Base-by-base conservation (phyloP, 2,797 vertebrate genomes). In the Hylomyscus alleni region DNA sequence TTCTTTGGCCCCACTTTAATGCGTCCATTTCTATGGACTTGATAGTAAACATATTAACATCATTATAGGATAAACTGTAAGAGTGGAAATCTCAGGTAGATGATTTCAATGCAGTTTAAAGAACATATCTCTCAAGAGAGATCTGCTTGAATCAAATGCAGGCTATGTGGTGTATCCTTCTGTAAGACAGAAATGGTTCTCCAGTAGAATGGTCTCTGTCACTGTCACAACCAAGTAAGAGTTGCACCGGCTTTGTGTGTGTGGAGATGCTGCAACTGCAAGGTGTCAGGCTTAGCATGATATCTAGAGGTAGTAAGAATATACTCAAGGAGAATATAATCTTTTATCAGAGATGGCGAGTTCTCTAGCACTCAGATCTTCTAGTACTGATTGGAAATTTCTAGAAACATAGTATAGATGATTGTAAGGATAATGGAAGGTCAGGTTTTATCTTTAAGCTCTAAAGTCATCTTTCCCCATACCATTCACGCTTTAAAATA, bases 81-180 rank as follows among this genome's bases (percentile, higher is more conserved):
- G n/a, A 88, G 31, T 37, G 34, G 40, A 95, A 89, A 47, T n/a
- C 76, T 75, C 13, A 52, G 14, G 22, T 73, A 78, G 75, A 62
- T 26, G 26, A 65, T 58, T 81, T 44, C 56, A 80, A 13, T 88
- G 90, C 50, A 89, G 10, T 40, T 62, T 24, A 72, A 84, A 60
- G 65, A 92, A 50, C 65, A 47, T 52, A 26, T 81, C 83, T 91
- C 80, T 86, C 83, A 26, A 34, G 82, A 94, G 65, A 84, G n/a
- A 82, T 13, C 14, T 29, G 60, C 34, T 50, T 47, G 17, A 29
- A 62, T 84, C 72, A 52, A 82, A 84, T 75, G 67, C 2, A 60
- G 52, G 26, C 62, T 81, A 17, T n/a, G 17, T 62, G 34, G 15
- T 24, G 3, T 52, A 22, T 52, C 69, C 78, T 15, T 13, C 44